phyloP scores from a whole-genome alignment of 2,113 vertebrate genomes.

The Lepus americanus region DNA sequence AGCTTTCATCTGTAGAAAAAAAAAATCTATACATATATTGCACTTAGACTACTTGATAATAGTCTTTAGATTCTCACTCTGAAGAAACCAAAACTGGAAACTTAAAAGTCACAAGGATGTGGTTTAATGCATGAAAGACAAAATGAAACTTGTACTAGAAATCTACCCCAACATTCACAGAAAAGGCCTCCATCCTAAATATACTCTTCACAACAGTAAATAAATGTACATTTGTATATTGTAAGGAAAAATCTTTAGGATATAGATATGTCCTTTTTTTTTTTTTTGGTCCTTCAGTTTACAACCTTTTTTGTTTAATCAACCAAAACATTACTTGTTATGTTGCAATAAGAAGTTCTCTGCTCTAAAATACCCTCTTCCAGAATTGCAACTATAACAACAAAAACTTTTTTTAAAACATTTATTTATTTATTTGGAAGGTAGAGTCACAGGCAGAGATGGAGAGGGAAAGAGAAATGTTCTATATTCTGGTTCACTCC shows the following conservation, averaged over 20 bases:
- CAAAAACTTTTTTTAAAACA: too few relatives aligned
- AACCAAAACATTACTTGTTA: conserved; percentile 20
- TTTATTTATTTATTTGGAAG: too few relatives aligned
- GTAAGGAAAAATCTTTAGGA: neutral
- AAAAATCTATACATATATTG: neutral
- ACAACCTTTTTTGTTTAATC: neutral
- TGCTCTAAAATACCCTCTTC: neutral
- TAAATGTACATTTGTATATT: neutral
- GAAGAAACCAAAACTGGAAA: conserved; percentile 24
- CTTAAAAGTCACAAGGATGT: neutral
- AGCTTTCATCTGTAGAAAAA: neutral
- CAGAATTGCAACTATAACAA: neutral
- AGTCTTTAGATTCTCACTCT: conserved; percentile 2
- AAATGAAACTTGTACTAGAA: neutral
- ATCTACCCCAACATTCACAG: neutral
- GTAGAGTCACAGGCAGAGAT: too few relatives aligned
- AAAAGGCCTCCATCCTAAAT: conserved; percentile 11
- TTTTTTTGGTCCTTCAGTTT: neutral
- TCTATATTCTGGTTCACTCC: too few relatives aligned
- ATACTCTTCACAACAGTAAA: neutral
- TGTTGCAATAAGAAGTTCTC: neutral
- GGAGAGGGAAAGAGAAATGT: too few relatives aligned
- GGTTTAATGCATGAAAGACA: neutral
- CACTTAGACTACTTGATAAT: neutral
- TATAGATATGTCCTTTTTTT: neutral